phyloP scores from a whole-genome alignment of 1,140 invertebrate genomes.

The Diorhabda carinulata region DNA sequence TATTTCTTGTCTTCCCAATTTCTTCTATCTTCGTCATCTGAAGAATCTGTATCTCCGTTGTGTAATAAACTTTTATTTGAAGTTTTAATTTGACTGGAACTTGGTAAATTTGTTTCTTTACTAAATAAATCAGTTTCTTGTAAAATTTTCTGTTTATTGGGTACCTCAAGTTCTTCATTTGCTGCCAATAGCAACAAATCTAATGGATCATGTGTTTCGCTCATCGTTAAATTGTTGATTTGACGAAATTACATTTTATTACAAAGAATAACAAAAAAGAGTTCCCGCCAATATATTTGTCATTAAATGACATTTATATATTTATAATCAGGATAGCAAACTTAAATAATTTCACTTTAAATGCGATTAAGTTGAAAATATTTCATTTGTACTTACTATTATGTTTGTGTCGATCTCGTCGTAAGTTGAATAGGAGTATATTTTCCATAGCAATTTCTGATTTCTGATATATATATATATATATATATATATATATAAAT shows the following conservation, averaged over 20 bases:
- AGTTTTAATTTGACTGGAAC: neutral
- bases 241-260: slow-evolving; percentile 20
- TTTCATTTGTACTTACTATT: slow-evolving; percentile 60
- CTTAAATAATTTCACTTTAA: neutral
- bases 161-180: slow-evolving; percentile 25
- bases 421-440: slow-evolving; percentile 70
- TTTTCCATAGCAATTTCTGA: slow-evolving; percentile 76
- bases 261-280: neutral
- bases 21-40: slow-evolving; percentile 74
- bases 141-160: slow-evolving; percentile 17
- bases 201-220: slow-evolving; percentile 25
- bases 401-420: slow-evolving; percentile 78
- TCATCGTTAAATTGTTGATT: neutral
- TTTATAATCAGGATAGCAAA: neutral
- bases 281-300: neutral
- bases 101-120: slow-evolving; percentile 22
- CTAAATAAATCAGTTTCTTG: slow-evolving; percentile 33
- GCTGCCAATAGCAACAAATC: slow-evolving; percentile 29
- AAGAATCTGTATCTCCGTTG: slow-evolving; percentile 64
- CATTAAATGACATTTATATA: neutral
- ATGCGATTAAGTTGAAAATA: neutral
- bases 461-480: too few relatives aligned
- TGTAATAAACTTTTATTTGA: slow-evolving; percentile 52
- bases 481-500: slow-evolving; percentile 51
- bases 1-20: slow-evolving; percentile 68